Evolutionary conservation across 2,113 vertebrate genomes (phyloP), one percentile per base, ranked within the genome.

Genomic region (Buteo buteo): DNA sequence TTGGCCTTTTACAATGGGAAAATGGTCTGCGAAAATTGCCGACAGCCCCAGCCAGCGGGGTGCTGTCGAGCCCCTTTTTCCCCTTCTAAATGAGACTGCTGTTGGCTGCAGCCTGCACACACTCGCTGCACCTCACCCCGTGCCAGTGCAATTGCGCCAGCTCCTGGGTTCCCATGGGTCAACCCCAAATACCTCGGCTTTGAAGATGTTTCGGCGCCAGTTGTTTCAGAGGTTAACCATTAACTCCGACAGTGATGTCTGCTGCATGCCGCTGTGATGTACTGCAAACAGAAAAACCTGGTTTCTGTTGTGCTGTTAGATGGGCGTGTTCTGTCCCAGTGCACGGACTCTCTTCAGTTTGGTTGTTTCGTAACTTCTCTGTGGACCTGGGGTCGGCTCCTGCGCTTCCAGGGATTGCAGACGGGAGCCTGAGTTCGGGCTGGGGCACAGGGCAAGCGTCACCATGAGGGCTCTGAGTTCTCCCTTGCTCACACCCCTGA

Each of bases 401-500:
- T 9, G 26, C 2, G 4, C 32, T 44, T 22, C 34, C 21, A 3
- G 76, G 44, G 31, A 14, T 2, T 7, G 59, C 55, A 19, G 45
- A 10, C 3, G 25, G 24, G 40, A n/a, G 44, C 64, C 55, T 3
- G 16, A 42, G 49, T 3, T 42, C n/a, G 21, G 57, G 42, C 31
- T 16, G 15, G 11, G 57, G 58, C 49, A 19, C 16, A 10, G 49
- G 58, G 9, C 42, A 9, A 24, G n/a, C 4, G 7, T 22, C 6
- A 2, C 57, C 4, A 6, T 3, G 1, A 19, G 55, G 0, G 0
- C 47, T 16, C 47, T 8, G 11, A 8, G 54, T 45, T 25, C 17
- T 25, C 31, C 64, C 44, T 16, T 31, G 55, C 40, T 38, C 47
- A 10, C 74, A 12, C 14, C 16, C 65, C 20, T 7, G 3, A 7